Evolutionary conservation across 1,140 invertebrate species (phyloP).

Genomic region (Brachionus plicatilis): DNA sequence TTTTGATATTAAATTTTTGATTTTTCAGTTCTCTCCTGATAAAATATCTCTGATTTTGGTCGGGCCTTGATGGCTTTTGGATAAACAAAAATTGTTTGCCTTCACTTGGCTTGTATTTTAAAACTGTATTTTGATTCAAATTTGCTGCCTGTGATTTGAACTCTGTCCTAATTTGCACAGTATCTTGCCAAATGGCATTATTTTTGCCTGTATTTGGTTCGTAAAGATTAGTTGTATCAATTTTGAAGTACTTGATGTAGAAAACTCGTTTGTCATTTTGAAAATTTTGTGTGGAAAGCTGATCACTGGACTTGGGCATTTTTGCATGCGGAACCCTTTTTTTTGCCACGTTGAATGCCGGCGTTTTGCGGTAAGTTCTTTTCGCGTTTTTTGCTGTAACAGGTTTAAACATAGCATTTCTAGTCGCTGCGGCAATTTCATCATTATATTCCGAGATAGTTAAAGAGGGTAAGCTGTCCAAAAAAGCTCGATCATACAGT

Average conservation of each 20-base stretch:
- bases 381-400: background rate
- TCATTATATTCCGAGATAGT: background rate
- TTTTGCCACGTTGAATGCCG: background rate
- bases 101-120: background rate
- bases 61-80: background rate
- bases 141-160: background rate
- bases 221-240: background rate
- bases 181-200: background rate
- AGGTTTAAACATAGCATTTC: background rate
- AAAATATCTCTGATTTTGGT: background rate
- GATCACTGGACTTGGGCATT: background rate
- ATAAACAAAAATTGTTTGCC: background rate
- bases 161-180: background rate
- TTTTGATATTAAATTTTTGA: background rate
- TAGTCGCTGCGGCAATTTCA: background rate
- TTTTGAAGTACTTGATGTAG: background rate
- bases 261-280: background rate
- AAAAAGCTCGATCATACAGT: background rate
- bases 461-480: background rate
- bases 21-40: background rate
- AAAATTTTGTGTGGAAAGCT: background rate
- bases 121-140: background rate
- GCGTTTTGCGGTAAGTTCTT: background rate
- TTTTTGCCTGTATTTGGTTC: background rate
- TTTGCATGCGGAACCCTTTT: background rate